Evolutionary conservation across 2,888 invertebrate genomes (phyloP), one percentile per base, ranked within the genome.

Genomic region (Heliconius aoede): DNA sequence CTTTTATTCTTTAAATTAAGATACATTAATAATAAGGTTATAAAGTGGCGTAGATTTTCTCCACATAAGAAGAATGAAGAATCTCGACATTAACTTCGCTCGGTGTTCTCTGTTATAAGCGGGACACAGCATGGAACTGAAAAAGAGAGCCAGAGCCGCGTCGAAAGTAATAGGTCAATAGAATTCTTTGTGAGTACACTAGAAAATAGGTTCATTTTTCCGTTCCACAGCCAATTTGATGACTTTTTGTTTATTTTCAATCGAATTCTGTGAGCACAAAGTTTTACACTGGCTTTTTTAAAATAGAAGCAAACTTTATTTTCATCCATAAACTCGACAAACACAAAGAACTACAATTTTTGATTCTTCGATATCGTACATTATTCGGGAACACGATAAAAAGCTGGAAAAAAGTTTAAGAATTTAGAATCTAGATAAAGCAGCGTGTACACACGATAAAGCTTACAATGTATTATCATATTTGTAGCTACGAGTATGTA

Each of bases 131-230:
- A 7, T n/a, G 51, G 9, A 51, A 8, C 55, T 55, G 9, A n/a
- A 55, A 55, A 51, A 55, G 9, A n/a, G 1, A n/a, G 46, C 18
- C 46, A 46, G 46, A 2, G 46, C 46, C 18, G 46, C 18, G 46
- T 18, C 18, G 46, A n/a, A 7, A 36, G n/a, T 64, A 64, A 30
- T n/a, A 32, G 13, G 11, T 11, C n/a, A 32, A n/a, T n/a, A 21
- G 8, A 21, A 30, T 32, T 64, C 18, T 64, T 32, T 64, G 46
- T 13, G 21, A 24, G n/a, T n/a, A 2, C n/a, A 64, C 62, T 64
- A 36, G 7, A 64, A 64, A 64, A 24, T n/a, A 5, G 32, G 32
- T 64, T n/a, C 11, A 78, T 76, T 85, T 64, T 62, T 62, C 30
- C 30, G 9, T 62, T 64, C 46, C 46, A 46, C 7, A 46, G 46